phyloP scores from a whole-genome alignment of 2,888 invertebrate species.

The Vandiemenella viatica region DNA sequence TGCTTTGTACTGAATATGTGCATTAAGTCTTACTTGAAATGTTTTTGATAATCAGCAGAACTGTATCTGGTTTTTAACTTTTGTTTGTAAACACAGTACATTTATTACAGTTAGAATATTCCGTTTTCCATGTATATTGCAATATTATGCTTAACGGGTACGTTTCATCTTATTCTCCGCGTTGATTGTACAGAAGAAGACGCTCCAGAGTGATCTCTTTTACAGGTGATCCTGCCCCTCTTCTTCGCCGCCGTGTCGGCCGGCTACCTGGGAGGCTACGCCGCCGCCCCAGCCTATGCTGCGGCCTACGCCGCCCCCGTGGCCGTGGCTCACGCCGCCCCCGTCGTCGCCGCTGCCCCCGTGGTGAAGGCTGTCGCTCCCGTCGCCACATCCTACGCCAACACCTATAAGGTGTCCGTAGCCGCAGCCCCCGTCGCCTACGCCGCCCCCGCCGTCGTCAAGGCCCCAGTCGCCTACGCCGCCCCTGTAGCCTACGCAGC shows the following conservation, averaged over 20 bases:
- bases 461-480: conserved; percentile 24
- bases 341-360: conserved; percentile 12
- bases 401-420: conserved; percentile 32
- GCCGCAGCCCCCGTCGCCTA: conserved; percentile 34
- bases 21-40: no score
- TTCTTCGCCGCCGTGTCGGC: conserved; percentile 25
- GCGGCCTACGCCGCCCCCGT: conserved; percentile 15
- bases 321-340: conserved; percentile 13
- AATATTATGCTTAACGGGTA: no score
- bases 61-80: no score
- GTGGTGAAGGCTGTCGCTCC: conserved; percentile 22
- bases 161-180: no score
- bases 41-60: no score
- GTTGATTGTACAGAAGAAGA: no score
- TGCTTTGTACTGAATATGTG: no score
- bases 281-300: conserved; percentile 23
- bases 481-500: conserved; percentile 21
- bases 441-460: conserved; percentile 20
- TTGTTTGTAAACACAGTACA: no score
- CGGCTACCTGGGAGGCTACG: conserved; percentile 30
- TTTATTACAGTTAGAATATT: no score
- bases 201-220: conserved; percentile 1
- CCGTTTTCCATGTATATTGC: no score
- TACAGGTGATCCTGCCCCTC: conserved; percentile 11
- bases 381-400: conserved; percentile 37